phyloP scores from a whole-genome alignment of 2,113 vertebrate species.

The Tauraco erythrolophus region DNA sequence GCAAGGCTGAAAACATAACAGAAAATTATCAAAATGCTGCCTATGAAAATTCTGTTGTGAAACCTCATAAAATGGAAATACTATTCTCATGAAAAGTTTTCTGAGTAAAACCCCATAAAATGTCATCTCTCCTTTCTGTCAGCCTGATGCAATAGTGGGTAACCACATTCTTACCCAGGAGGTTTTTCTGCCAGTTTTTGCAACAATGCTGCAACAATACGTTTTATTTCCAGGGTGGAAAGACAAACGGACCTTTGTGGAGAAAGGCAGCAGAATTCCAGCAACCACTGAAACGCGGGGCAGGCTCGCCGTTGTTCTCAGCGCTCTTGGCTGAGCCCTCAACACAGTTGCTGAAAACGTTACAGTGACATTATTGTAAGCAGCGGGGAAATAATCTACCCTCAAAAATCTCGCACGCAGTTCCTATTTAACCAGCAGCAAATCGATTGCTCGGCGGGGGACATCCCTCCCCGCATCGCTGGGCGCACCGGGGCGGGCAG shows the following conservation, averaged over 20 bases:
- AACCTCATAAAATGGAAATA: slow-evolving; percentile 4
- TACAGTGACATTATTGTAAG: slow-evolving; percentile 55
- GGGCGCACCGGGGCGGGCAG: neutral
- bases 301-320: neutral
- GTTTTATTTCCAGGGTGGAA: slow-evolving; percentile 42
- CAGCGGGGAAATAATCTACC: slow-evolving; percentile 32
- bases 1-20: neutral
- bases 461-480: neutral
- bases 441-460: neutral
- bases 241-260: slow-evolving; percentile 57
- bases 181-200: slow-evolving; percentile 49
- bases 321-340: slow-evolving; percentile 2
- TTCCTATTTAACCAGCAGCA: slow-evolving; percentile 15
- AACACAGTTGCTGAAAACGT: slow-evolving; percentile 19
- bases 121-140: slow-evolving; percentile 4
- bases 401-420: neutral
- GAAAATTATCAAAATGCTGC: neutral
- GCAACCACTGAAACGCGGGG: neutral
- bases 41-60: slow-evolving; percentile 5
- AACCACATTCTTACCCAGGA: slow-evolving; percentile 31
- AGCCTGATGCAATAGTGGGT: neutral
- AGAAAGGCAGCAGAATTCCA: slow-evolving; percentile 42
- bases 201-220: slow-evolving; percentile 41
- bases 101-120: slow-evolving; percentile 30
- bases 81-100: slow-evolving; percentile 18